These are phyloP conservation scores for Sarcophaga peregrina DNA, from an alignment of 1,140 invertebrate genomes.

Conservation along the genomic window DNA sequence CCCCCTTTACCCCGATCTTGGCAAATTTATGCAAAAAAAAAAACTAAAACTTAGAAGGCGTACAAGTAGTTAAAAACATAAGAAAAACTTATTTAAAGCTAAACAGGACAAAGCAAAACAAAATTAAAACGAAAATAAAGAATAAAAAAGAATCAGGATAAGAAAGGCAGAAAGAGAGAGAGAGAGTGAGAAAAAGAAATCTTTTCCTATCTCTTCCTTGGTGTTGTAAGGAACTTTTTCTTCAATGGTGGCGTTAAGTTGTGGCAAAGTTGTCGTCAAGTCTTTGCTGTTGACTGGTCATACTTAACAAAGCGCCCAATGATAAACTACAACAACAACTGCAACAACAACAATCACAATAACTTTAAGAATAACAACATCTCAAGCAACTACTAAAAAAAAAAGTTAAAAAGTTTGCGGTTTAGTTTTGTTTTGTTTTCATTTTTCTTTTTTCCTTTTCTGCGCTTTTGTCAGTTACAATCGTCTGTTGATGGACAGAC, in stretches of 20 bases:
- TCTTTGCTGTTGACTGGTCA: no score
- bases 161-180: no score
- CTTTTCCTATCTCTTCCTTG: background rate
- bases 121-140: background rate
- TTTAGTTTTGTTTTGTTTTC: background rate
- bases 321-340: background rate
- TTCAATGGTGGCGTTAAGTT: constrained; percentile 23
- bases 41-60: no score
- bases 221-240: background rate
- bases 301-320: constrained; percentile 3
- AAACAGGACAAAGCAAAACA: background rate
- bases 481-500: no score
- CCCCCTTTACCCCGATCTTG: no score
- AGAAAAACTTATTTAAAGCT: constrained; percentile 36
- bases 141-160: background rate
- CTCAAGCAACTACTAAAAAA: no score
- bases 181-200: no score
- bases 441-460: no score
- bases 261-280: constrained; percentile 18
- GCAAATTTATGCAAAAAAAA: no score
- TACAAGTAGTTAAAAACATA: constrained; percentile 16
- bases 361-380: background rate
- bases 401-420: constrained; percentile 10
- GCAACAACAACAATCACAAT: background rate
- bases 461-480: no score